Conservation (phyloP, 2,113 vertebrate species). For the Nematolebias whitei region DNA sequence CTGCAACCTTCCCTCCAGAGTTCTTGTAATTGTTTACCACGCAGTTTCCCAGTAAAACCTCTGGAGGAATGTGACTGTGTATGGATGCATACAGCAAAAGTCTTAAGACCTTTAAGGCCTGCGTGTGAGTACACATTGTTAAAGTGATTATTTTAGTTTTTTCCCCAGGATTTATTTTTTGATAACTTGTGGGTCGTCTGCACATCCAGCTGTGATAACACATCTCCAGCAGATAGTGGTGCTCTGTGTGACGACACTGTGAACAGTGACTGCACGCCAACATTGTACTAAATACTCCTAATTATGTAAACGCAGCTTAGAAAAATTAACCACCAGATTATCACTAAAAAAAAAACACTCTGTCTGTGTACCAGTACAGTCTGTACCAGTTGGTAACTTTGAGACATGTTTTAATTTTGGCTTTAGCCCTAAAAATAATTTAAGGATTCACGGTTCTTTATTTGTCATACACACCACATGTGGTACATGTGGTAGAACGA, state of each 20-base stretch:
- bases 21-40: background rate
- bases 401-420: no score
- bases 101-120: background rate
- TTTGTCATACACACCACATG: no score
- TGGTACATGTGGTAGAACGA: no score
- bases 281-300: no score
- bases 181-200: background rate
- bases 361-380: no score
- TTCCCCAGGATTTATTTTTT: background rate
- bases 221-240: background rate
- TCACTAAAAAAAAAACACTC: background rate
- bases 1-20: background rate
- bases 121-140: background rate
- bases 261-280: background rate
- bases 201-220: background rate
- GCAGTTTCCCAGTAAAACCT: background rate
- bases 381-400: no score
- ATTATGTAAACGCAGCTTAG: background rate
- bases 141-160: no score
- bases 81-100: background rate
- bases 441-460: no score
- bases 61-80: background rate
- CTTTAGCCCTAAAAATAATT: background rate
- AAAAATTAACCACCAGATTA: background rate
- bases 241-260: background rate